A percentile compares a stretch with the other conserved stretches of the same genome.
Conservation (phyloP, 2,113 vertebrate species). For the Scalopus aquaticus region DNA sequence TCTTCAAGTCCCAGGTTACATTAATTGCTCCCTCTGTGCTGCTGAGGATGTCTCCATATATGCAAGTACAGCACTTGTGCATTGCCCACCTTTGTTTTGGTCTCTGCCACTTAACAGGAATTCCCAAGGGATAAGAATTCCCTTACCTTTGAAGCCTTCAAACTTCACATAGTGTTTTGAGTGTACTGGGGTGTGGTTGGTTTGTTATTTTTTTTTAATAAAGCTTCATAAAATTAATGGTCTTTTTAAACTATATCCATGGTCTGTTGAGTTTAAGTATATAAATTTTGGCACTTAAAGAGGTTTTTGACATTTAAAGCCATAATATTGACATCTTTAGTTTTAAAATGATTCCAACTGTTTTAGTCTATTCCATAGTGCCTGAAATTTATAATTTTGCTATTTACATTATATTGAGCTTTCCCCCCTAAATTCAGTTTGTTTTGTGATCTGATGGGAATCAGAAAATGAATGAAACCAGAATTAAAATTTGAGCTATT, state of each 20-base stretch:
- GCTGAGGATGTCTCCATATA: not conserved
- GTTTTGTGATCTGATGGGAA: not conserved
- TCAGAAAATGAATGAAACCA: constrained; percentile 50
- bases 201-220: not conserved
- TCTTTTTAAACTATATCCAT: not conserved
- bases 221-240: not conserved
- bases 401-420: not conserved
- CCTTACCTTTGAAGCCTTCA: not conserved
- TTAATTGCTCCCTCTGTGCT: not conserved
- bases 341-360: not conserved
- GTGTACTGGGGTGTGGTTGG: not conserved
- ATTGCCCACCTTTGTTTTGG: not conserved
- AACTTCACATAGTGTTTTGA: not conserved
- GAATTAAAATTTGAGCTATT: constrained; percentile 41
- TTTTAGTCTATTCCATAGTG: constrained; percentile 5
- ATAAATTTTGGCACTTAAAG: not conserved
- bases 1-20: not conserved
- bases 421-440: not conserved
- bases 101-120: not conserved
- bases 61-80: not conserved
- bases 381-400: not conserved
- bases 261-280: not conserved
- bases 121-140: not conserved
- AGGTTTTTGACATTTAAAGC: not conserved
- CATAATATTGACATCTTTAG: not conserved